Conservation (phyloP, 2,888 invertebrate species). For the Drosophila lacicola region DNA sequence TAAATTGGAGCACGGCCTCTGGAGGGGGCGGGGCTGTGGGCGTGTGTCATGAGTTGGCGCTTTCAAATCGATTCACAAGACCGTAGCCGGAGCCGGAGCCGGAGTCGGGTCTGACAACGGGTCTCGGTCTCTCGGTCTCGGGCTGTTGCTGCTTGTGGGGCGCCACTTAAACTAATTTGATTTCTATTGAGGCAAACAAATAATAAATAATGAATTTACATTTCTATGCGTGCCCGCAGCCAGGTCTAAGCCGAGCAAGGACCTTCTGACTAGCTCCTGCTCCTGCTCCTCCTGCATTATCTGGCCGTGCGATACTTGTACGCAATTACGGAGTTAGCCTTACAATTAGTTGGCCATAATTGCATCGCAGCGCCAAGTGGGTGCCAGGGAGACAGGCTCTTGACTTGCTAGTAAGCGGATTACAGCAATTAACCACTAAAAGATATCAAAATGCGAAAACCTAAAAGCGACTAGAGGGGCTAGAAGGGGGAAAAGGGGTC, state of each 20-base stretch:
- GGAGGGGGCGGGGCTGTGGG: not conserved
- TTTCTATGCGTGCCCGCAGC: conserved; percentile 68
- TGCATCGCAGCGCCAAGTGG: conserved; percentile 28
- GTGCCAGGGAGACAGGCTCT: conserved; percentile 37
- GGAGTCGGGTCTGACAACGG: conserved; percentile 7
- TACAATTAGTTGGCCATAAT: conserved; percentile 60
- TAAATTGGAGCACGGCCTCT: conserved; percentile 23
- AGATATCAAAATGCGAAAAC: conserved; percentile 29
- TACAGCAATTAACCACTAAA: conserved; percentile 65
- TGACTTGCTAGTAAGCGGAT: conserved; percentile 65
- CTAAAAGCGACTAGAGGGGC: conserved; percentile 8
- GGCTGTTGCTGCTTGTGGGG: conserved; percentile 44
- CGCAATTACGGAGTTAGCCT: conserved; percentile 54
- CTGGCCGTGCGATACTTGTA: conserved; percentile 35
- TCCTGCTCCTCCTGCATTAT: no score
- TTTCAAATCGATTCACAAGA: conserved; percentile 61
- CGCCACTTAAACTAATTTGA: conserved; percentile 79
- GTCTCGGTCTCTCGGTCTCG: conserved; percentile 11
- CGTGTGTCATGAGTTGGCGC: conserved; percentile 49
- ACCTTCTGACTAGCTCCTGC: no score
- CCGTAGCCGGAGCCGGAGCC: not conserved
- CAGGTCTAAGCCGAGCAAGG: conserved; percentile 12
- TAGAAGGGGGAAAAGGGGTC: not conserved
- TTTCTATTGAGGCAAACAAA: conserved; percentile 80
- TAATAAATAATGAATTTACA: conserved; percentile 80